Base-by-base conservation (phyloP, 2,888 invertebrate species). In the Aelia acuminata region DNA sequence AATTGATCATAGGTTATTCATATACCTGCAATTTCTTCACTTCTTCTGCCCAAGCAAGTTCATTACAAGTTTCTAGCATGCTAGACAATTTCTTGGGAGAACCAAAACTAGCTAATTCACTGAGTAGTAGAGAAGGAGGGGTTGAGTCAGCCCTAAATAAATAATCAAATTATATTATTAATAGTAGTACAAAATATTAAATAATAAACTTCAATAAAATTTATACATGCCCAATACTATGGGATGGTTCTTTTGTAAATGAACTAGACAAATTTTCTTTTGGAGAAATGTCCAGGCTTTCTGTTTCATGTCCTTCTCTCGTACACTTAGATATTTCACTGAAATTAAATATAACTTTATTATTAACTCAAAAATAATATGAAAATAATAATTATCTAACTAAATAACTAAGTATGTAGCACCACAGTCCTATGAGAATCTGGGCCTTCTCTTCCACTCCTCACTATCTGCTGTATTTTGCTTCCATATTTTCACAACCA, bases 1-100 rank as follows among this genome's bases (percentile, higher is more conserved):
- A 13, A 57, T 63, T 13, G 15, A 13, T 31, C 3, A 63, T 63
- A 31, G 5, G 15, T 63, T 31, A 63, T 31, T 5, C 4, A 43
- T 80, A 48, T 90, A 91, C 91, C 90, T 91, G 91, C 85, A 92
- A 89, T 90, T 91, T 91, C 88, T 91, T 91, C 20, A 91, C 90
- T 90, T 92, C 91, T 89, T 92, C 91, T 43, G 91, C 88, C 43
- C 91, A 84, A 39, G 91, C 90, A 26, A 91, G 89, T 87, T 91
- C 92, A 89, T 91, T 91, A 80, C 91, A 91, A 3, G 91, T 91
- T 86, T 91, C 91, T 75, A 91, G 90, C 70, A 91, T 90, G 90
- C 91, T 91, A 13, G 91, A 91, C 35, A 91, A 90, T 88, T 91
- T 91, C 84, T 91, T 90, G 10, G 91, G 91, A 48, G 91, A 91